Base-by-base conservation (phyloP, 1,140 invertebrate species). In the Monochamus saltuarius region DNA sequence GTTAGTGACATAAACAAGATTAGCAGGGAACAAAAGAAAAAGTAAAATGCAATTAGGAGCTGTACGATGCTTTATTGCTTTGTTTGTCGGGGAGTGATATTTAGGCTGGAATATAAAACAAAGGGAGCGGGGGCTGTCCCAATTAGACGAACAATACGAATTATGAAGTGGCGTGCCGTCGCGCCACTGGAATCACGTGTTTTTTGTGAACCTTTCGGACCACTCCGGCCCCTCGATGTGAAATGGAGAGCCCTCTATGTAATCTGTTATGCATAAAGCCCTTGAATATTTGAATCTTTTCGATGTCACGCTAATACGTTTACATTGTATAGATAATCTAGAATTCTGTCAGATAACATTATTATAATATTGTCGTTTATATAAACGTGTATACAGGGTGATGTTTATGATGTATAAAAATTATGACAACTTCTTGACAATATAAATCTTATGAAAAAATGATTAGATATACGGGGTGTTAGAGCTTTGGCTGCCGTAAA, bases 91-190 rank as follows among this genome's bases (percentile, higher is more conserved):
- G 43, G 43, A 46, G 43, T 46, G 17, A 46, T 46, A 46, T 46
- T 46, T 46, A 56, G 7, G 10, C 22, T n/a, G n/a, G 37, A 47
- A 56, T 29, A 29, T 29, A 29, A 29, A 46, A 56, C 55, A 56
- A 56, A 56, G 16, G 43, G 3, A 34, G 37, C 53, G 55, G 22
- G n/a, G 22, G 22, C 22, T 29, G 43, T 46, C 13, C 55, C 55
- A 56, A 56, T 56, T 56, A 56, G 55, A 47, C 22, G 29, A 56
- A 56, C 38, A 43, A 47, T 42, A 14, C 22, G 29, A 43, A 36
- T 43, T 42, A 37, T 39, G 39, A 42, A 55, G 53, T 55, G 53
- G 19, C 17, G 50, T 16, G 16, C 13, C 19, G 50, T 29, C 38
- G 38, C 19, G 39, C 19, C 17, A 29, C 22, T 55, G 39, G 16